A percentile compares a stretch with the other conserved stretches of the same genome.
Evolutionary conservation across 2,888 invertebrate species (phyloP).

Genomic region (Trichopoda pennipes): DNA sequence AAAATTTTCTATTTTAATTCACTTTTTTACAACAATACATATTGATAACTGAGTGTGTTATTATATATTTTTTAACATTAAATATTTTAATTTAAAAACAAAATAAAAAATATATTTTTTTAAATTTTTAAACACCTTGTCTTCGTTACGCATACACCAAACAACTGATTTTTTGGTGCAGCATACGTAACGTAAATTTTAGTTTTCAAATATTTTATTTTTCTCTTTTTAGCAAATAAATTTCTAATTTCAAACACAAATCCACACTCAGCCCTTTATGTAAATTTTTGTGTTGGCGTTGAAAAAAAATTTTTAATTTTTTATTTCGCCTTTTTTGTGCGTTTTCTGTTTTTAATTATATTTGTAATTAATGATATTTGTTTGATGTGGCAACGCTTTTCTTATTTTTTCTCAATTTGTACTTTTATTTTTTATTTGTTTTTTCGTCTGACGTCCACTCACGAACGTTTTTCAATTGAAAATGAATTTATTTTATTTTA

Average conservation of each 20-base stretch:
- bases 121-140: slow-evolving; percentile 58
- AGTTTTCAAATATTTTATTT: not conserved
- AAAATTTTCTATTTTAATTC: not conserved
- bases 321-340: not conserved
- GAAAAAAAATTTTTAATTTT: not conserved
- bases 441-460: slow-evolving; percentile 74
- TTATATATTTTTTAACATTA: slow-evolving; percentile 28
- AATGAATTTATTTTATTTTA: slow-evolving; percentile 72
- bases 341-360: not conserved
- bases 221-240: slow-evolving; percentile 18
- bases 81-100: slow-evolving; percentile 14
- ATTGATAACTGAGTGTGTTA: not conserved
- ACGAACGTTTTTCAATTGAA: slow-evolving; percentile 76
- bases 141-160: slow-evolving; percentile 49
- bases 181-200: slow-evolving; percentile 54
- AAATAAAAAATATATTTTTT: slow-evolving; percentile 13
- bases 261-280: slow-evolving; percentile 4
- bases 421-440: slow-evolving; percentile 11
- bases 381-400: slow-evolving; percentile 36
- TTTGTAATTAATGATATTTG: not conserved
- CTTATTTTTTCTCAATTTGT: slow-evolving; percentile 15
- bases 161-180: slow-evolving; percentile 50
- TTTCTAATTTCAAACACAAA: slow-evolving; percentile 14
- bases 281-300: slow-evolving; percentile 28
- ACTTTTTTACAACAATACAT: not conserved